A percentile compares a stretch with the other conserved stretches of the same genome.
Conservation (phyloP, 2,113 vertebrate species). For the Chaenogobius annularis region DNA sequence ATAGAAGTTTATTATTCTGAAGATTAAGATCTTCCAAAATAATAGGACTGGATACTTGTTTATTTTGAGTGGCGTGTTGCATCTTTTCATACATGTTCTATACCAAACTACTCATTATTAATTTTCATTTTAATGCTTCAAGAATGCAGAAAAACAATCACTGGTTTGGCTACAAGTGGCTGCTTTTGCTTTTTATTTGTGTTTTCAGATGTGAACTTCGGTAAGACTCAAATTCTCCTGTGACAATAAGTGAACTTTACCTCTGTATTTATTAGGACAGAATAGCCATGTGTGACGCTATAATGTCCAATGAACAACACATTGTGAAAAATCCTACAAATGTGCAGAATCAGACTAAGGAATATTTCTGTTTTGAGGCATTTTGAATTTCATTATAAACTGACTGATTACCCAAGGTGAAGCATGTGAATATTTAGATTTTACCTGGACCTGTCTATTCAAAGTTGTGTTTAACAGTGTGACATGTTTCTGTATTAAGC, state of each 20-base stretch:
- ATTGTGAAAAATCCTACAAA: conserved; percentile 43
- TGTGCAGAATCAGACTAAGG: conserved; percentile 35
- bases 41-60: conserved; percentile 31
- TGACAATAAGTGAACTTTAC: conserved; percentile 17
- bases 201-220: conserved; percentile 50
- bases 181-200: conserved; percentile 32
- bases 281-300: conserved; percentile 15
- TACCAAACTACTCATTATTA: conserved; percentile 32
- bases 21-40: conserved; percentile 4
- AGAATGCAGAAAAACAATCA: conserved; percentile 21
- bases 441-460: conserved; percentile 26
- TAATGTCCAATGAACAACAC: conserved; percentile 48
- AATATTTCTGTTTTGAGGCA: conserved; percentile 26
- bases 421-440: conserved; percentile 60
- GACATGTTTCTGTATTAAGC: conserved; percentile 4
- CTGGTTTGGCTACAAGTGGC: conserved; percentile 25
- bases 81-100: conserved; percentile 29
- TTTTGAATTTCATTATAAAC: conserved; percentile 48
- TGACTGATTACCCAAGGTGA: conserved; percentile 62
- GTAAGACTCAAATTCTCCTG: conserved; percentile 40
- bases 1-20: neutral
- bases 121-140: conserved; percentile 10
- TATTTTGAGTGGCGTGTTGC: conserved; percentile 22
- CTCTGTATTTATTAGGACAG: conserved; percentile 31
- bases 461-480: conserved; percentile 12